Base-by-base conservation (phyloP, 1,140 invertebrate species). In the Spodoptera litura region DNA sequence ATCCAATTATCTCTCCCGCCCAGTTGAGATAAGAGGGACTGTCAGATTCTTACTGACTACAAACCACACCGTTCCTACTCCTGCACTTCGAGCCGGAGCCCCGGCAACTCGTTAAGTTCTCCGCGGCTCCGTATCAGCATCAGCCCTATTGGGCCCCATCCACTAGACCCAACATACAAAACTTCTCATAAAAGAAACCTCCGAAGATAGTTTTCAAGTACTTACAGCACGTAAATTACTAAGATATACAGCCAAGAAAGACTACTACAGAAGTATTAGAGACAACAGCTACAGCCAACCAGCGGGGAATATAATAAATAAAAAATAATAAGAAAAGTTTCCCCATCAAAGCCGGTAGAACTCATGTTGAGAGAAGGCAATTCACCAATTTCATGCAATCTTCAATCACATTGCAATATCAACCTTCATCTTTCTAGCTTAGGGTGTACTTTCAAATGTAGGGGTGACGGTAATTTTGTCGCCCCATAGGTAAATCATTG, bases 261-360 rank as follows among this genome's bases (percentile, higher is more conserved):
- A 52, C 51, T 56, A 68, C 3, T 73, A 52, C 68, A 55, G 49
- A 72, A 56, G 55, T 6, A n/a, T 59, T 70, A 49, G 44, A 56
- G 68, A 70, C 64, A 73, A 72, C 78, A 81, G 62, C 75, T 68
- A 61, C 83, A 78, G 49, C 70, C 59, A 84, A 88, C 82, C 87
- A 87, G 85, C 87, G 80, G 88, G 85, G 83, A 83, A 86, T 83
- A 82, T 87, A 89, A 93, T 92, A 92, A 90, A 93, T 88, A 90
- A 92, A 87, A 89, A 90, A 90, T 92, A 91, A 92, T 92, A 90
- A 88, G 85, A 89, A 92, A 94, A 94, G 86, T 94, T 94, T 93
- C 83, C 84, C 88, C 88, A 92, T 94, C 91, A 89, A 79, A 82
- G 80, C 86, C 82, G 83, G 81, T 83, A 87, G 82, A 75, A 81